Conservation (phyloP, 2,797 vertebrate species). For the Cetoscarus ocellatus region DNA sequence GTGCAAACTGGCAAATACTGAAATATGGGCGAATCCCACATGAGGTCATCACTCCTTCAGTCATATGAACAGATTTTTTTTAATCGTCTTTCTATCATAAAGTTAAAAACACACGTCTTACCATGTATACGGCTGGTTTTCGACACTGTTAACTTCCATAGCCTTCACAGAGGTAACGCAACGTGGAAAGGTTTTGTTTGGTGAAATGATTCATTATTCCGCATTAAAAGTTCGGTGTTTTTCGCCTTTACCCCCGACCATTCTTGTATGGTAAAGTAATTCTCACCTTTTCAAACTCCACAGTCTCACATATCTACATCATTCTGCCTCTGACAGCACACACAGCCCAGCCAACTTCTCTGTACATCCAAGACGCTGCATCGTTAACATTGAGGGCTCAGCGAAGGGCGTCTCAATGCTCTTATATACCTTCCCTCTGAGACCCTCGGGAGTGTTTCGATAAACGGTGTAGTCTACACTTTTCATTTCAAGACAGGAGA, state of each 20-base stretch:
- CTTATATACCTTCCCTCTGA: conserved; percentile 32
- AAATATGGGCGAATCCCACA: conserved; percentile 74
- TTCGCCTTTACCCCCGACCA: conserved; percentile 58
- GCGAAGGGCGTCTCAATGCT: conserved; percentile 64
- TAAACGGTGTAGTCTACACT: neutral
- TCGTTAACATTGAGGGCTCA: conserved; percentile 20
- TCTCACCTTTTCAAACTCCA: conserved; percentile 31
- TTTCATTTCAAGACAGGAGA: neutral
- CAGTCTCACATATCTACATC: conserved; percentile 25
- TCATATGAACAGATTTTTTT: conserved; percentile 48
- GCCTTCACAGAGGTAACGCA: conserved; percentile 41
- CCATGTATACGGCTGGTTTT: conserved; percentile 70
- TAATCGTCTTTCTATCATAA: conserved; percentile 9
- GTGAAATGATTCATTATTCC: conserved; percentile 46
- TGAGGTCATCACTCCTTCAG: conserved; percentile 69
- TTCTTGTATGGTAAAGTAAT: conserved; percentile 36
- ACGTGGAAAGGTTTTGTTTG: conserved; percentile 17
- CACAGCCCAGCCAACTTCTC: conserved; percentile 63
- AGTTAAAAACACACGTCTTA: conserved; percentile 43
- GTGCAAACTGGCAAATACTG: conserved; percentile 58
- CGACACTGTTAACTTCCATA: conserved; percentile 77
- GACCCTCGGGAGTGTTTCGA: conserved; percentile 5
- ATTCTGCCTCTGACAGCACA: conserved; percentile 51
- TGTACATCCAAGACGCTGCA: conserved; percentile 44
- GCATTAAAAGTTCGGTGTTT: conserved; percentile 43